Base-by-base conservation (phyloP, 2,797 vertebrate species). In the Notoglanidium macrostoma region DNA sequence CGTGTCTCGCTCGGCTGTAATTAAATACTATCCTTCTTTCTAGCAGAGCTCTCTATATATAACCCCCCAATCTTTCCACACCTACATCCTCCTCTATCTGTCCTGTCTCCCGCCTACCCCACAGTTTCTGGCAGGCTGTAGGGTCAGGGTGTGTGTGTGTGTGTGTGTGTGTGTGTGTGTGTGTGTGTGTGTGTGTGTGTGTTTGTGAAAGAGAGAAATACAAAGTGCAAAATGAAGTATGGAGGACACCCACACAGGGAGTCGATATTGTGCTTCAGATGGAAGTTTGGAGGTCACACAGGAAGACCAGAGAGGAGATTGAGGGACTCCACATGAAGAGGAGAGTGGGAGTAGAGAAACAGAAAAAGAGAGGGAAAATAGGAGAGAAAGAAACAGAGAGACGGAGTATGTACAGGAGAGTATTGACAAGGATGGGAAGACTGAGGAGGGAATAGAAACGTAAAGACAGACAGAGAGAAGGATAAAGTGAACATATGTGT, bases 11-110 rank as follows among this genome's bases (percentile, higher is more conserved):
- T 88, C 84, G 21, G 63, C 85, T 90, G 87, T 90, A 89, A 90
- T 91, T 89, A 90, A 90, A 89, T 85, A 84, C 73, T 84, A 76
- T 85, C 87, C 77, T 78, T 87, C 83, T 83, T 73, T 84, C 67
- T 65, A 70, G 77, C 49, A 76, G 70, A 79, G 82, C 63, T 59
- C 44, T 61, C 87, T 90, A 91, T 90, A 87, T 90, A 86, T 89
- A 90, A 83, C 67, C 76, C 59, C 61, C 79, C 57, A 35, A 57
- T 85, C 77, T 79, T 80, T 86, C 83, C 73, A 86, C 79, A 88
- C 82, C 84, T 86, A 80, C 12, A 21, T 74, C 83, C 77, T 72
- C 32, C 80, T 88, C 67, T 67, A 81, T 81, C 44, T 74, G 61
- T 83, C 84, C 70, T 88, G 72, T 68, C 46, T 55, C 81, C 85